Base-by-base conservation (phyloP, 92 coral and sea anemone genomes). In the Meandrina meandrites region DNA sequence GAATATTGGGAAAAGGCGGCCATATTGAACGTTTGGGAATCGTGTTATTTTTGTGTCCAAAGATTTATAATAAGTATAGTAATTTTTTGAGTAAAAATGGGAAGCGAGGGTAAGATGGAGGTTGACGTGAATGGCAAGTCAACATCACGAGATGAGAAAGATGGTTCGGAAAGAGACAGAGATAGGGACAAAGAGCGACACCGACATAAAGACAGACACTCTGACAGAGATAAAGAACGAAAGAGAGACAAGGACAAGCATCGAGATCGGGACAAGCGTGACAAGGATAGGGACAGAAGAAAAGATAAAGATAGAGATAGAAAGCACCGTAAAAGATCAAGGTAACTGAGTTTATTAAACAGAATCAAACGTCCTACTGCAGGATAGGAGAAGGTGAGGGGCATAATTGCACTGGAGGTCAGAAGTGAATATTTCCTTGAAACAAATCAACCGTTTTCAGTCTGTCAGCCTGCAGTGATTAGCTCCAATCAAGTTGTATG, bases 301-400 rank as follows among this genome's bases (percentile, higher is more conserved):
- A 88, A 93, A 75, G 94, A 92, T 80, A 94, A 93, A 81, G 91
- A 92, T 74, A 89, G 93, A 50, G 97, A 94, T 69, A 84, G 95
- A 67, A 94, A 94, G 75, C 94, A 91, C 82, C 91, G 98, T 40
- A 94, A 93, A 86, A 88, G 98, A 58, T 94, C 98, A 30, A 91
- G 96, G 96, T 91, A 79, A 11, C 36, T 51, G 24, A 27, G 31
- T 58, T 35, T 6, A n/a, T 47, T 12, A 77, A 51, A 16, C 32
- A 12, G 16, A 56, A 21, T 56, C 60, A 56, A 58, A 17, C n/a
- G 24, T 3, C 5, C 2, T 16, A 67, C 34, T 27, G 18, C 45
- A 40, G 6, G 45, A 6, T 40, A n/a, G n/a, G n/a, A n/a, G n/a
- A n/a, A n/a, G n/a, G n/a, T n/a, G n/a, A n/a, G n/a, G n/a, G n/a